Evolutionary conservation across 2,888 invertebrate genomes (phyloP).

Genomic region (Allygus modestus): DNA sequence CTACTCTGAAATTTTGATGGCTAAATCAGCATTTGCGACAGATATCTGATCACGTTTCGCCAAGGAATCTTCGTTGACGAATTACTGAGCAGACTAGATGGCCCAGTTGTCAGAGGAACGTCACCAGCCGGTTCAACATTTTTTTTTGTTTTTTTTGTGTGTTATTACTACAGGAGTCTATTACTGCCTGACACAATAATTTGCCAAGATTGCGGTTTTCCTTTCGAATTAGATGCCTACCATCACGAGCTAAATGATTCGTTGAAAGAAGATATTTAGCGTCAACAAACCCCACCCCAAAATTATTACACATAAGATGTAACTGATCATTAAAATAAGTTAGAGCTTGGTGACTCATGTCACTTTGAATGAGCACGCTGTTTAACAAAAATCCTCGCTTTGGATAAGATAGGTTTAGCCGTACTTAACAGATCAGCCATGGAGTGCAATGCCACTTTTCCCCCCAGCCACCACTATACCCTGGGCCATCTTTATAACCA

Average conservation of each 20-base stretch:
- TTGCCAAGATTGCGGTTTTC: neutral
- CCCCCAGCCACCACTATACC: slow-evolving; percentile 15
- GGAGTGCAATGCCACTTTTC: neutral
- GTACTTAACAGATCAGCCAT: slow-evolving; percentile 27
- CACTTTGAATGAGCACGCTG: slow-evolving; percentile 14
- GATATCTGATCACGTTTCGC: neutral
- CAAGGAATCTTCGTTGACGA: neutral
- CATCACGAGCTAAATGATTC: slow-evolving; percentile 17
- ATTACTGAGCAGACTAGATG: neutral
- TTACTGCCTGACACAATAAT: neutral
- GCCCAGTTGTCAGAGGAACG: neutral
- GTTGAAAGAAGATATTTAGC: neutral
- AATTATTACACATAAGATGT: slow-evolving; percentile 19
- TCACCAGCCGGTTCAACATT: neutral
- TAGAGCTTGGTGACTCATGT: neutral
- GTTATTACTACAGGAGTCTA: neutral
- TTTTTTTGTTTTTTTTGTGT: neutral
- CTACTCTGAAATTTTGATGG: slow-evolving; percentile 1
- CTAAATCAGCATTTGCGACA: no score
- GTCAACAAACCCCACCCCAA: slow-evolving; percentile 6
- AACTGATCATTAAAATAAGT: neutral
- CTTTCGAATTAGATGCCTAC: neutral
- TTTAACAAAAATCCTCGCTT: neutral
- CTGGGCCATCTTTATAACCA: neutral
- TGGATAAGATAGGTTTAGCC: neutral